These are phyloP conservation scores for Fragum whitleyi DNA, from an alignment of 2,888 invertebrate genomes.

Conservation along the genomic window DNA sequence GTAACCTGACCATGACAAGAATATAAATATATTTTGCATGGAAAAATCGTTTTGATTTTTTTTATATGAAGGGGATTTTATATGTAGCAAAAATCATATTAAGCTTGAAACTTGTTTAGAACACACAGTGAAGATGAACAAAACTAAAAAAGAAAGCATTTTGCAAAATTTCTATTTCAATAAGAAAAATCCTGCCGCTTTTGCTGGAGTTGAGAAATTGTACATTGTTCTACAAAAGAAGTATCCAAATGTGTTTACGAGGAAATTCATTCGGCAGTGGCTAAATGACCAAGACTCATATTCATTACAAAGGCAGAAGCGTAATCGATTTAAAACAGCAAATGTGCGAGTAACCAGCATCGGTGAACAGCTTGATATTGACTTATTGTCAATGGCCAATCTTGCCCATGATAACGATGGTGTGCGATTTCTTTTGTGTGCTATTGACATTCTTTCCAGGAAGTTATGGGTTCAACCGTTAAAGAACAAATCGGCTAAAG, in stretches of 20 bases:
- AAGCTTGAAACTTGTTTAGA: too few relatives aligned
- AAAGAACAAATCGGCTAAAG: constrained; percentile 42
- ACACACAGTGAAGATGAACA: background rate
- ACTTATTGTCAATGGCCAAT: constrained; percentile 44
- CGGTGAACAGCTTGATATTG: too few relatives aligned
- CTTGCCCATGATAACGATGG: constrained; percentile 46
- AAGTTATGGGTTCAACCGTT: constrained; percentile 41
- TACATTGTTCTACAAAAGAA: constrained; percentile 38
- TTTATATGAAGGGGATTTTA: too few relatives aligned
- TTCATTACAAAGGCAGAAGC: constrained; percentile 42
- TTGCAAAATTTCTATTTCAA: constrained; percentile 2
- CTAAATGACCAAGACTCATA: constrained; percentile 46
- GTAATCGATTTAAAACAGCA: constrained; percentile 40
- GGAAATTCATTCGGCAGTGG: constrained; percentile 39
- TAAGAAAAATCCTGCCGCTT: constrained; percentile 42
- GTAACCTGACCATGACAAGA: too few relatives aligned
- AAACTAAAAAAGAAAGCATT: background rate
- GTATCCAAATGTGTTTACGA: constrained; percentile 43
- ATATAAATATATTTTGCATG: too few relatives aligned
- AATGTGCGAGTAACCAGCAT: constrained; percentile 44
- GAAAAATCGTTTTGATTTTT: too few relatives aligned
- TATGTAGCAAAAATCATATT: too few relatives aligned
- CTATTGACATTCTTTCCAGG: constrained; percentile 44
- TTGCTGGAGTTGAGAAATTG: constrained; percentile 39
- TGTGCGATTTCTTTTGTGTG: constrained; percentile 35